Base-by-base conservation (phyloP, 2,113 vertebrate genomes). In the Psophia crepitans region DNA sequence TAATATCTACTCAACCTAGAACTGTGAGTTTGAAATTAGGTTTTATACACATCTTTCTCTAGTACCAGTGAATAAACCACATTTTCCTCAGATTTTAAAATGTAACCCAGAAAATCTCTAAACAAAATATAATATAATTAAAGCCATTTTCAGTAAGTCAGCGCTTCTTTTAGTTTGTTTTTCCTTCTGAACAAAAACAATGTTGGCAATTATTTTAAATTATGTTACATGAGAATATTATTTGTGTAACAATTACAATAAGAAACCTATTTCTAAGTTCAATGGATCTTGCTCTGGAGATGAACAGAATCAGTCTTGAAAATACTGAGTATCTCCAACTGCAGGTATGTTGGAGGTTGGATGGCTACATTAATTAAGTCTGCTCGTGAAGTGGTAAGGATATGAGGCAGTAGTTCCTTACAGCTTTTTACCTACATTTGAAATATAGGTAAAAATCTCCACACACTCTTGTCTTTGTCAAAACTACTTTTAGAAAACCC, bases 131-230 rank as follows among this genome's bases (percentile, higher is more conserved):
- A 98, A 97, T 94, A 97, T 96, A 98, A 98, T 97, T 98, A 95
- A 97, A 97, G 78, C 71, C 27, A 84, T 97, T 98, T 98, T 97
- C 93, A 94, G 14, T 89, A 97, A 97, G 93, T 98, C 97, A 98
- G 96, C 98, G 97, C 71, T 98, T 98, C 76, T 97, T 97, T 96
- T 65, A 95, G 71, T 79, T 97, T 63, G 69, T 97, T 97, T 98
- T 97, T 94, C 96, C 90, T 87, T 97, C 90, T 95, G 95, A 98
- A 96, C 89, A 95, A 96, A 98, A 97, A 92, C 74, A 95, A 70
- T 85, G 83, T 57, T 97, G 95, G 95, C 97, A 98, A 98, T 98
- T 98, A 98, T 98, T 98, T 98, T 97, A 98, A 97, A 98, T 98
- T 97, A 96, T 96, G 95, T 96, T 98, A 97, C 53, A 75, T 95